These are phyloP conservation scores for Nothobranchius kuhntae DNA, from an alignment of 2,113 vertebrate genomes.

Conservation along the genomic window DNA sequence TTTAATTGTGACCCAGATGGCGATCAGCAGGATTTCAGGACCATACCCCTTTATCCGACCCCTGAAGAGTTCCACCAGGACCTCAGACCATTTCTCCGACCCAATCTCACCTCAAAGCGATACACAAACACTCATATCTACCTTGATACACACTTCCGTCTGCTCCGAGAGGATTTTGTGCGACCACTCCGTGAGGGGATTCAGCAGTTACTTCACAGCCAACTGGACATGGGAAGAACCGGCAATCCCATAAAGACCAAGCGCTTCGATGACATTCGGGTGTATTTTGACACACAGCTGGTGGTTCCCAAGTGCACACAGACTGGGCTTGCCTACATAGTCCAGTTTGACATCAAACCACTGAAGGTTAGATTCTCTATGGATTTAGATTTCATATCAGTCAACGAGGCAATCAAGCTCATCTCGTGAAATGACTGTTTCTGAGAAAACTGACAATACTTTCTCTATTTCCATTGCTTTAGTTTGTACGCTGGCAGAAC, in stretches of 20 bases:
- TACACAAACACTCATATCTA: conserved; percentile 85
- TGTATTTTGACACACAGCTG: conserved; percentile 85
- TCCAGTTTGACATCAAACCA: conserved; percentile 85
- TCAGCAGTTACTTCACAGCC: conserved; percentile 79
- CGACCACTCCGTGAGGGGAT: conserved; percentile 90
- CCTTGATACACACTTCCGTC: conserved; percentile 94
- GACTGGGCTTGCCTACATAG: conserved; percentile 83
- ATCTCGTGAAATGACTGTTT: no score
- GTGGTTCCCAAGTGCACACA: conserved; percentile 81
- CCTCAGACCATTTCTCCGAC: conserved; percentile 85
- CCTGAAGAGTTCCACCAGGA: conserved; percentile 83
- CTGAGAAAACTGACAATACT: no score
- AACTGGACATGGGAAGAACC: conserved; percentile 54
- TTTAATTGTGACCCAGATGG: conserved; percentile 45
- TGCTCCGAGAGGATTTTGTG: conserved; percentile 93
- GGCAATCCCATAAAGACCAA: conserved; percentile 74
- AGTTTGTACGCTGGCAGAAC: conserved; percentile 90
- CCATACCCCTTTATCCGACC: conserved; percentile 86
- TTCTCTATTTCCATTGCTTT: conserved; percentile 20
- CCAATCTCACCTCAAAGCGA: conserved; percentile 82
- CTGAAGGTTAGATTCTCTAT: conserved; percentile 71
- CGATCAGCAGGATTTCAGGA: conserved; percentile 76
- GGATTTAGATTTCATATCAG: neutral
- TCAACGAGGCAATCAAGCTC: no score
- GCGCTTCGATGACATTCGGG: conserved; percentile 87